Conservation (phyloP, 2,797 vertebrate species). For the Mus caroli region DNA sequence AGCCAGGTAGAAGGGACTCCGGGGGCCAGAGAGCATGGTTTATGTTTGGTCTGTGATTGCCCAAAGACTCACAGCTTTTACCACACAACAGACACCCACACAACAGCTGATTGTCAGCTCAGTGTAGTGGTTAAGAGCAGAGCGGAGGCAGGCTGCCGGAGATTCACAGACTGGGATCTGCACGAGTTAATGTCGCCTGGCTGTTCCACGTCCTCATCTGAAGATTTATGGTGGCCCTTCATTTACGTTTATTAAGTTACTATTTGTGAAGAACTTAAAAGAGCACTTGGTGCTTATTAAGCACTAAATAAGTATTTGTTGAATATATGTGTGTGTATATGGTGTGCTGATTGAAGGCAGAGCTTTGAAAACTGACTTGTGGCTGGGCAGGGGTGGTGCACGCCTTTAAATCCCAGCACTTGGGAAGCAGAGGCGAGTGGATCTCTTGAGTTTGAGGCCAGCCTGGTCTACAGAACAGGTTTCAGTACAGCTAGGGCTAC, state of each 20-base stretch:
- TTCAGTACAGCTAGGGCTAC: not conserved
- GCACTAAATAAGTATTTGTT: not conserved
- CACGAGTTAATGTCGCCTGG: not conserved
- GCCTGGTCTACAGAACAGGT: not conserved
- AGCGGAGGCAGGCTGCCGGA: not conserved
- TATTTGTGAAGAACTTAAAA: constrained; percentile 44
- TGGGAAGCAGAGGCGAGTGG: not conserved
- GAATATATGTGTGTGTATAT: not conserved
- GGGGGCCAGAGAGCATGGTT: not conserved
- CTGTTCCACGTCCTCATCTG: not conserved
- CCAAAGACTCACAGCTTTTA: not conserved
- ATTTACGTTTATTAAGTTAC: not conserved
- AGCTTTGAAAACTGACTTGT: not conserved
- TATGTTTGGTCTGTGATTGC: not conserved
- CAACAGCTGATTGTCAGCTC: not conserved
- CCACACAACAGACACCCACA: not conserved
- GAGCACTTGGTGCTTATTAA: constrained; percentile 2
- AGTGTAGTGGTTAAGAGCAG: not conserved
- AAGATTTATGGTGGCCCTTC: not conserved
- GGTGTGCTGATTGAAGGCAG: not conserved
- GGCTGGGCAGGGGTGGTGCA: not conserved
- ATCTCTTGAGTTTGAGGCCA: not conserved
- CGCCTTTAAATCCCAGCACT: not conserved
- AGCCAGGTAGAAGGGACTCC: constrained; percentile 12
- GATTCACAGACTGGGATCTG: not conserved